Evolutionary conservation across 2,113 vertebrate genomes (phyloP), one percentile per base, ranked within the genome.

Genomic region (Pseudorasbora parva): DNA sequence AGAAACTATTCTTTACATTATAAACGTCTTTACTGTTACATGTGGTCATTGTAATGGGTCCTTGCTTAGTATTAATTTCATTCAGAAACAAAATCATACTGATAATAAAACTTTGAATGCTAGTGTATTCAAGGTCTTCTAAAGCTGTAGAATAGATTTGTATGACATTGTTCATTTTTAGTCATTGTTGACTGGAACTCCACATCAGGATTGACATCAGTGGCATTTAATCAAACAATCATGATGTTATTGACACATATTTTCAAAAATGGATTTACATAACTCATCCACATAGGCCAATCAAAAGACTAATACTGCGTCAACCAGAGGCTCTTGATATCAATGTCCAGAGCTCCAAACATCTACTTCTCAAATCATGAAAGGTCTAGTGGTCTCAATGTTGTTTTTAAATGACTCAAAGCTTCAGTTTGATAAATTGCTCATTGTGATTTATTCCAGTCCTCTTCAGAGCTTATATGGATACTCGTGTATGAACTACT

Each of bases 381-480:
- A 73, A 68, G 33, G 64, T 68, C 64, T 21, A n/a, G 64, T 73
- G 71, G 41, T 73, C 23, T 73, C n/a, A 49, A 9, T 14, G 23
- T 25, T n/a, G 21, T 49, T 47, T 73, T 9, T 73, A 45, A n/a
- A 73, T 45, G 43, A 17, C 64, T 19, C 8, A 2, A 21, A 41
- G 19, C 64, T 9, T 21, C 64, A 68, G 64, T 21, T 33, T 68
- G 30, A 68, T 68, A 68, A 21, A 68, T 68, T 37, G 17, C 64
- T 37, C 15, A 2, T 37, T 0, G 3, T 66, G 30, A 66, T 66
- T 68, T 68, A 21, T 41, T 37, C 64, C 17, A 41, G 64, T 2
- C 19, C 37, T 41, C 17, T 68, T 41, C 64, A 37, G 33, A 37
- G 17, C 33, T 68, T 41, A 21, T 68, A 41, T 68, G 33, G 17